phyloP scores from a whole-genome alignment of 2,888 invertebrate species.

The Hydriomena furcata region DNA sequence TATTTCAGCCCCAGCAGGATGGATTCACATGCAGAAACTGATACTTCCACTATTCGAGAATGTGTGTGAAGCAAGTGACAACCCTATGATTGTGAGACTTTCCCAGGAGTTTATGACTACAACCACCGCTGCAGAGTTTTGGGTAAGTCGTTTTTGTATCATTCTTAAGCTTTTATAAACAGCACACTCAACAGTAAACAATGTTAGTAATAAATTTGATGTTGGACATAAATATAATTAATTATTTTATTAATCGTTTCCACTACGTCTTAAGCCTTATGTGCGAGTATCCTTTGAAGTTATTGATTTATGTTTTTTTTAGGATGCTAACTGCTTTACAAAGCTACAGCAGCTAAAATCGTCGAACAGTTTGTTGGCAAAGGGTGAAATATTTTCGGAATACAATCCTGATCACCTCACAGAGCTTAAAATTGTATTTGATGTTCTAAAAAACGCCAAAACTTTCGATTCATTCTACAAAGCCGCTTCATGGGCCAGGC shows the following conservation, averaged over 20 bases:
- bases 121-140: constrained; percentile 53
- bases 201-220: no score
- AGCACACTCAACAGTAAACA: no score
- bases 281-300: no score
- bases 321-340: constrained; percentile 58
- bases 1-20: constrained; percentile 53
- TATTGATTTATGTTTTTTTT: constrained; percentile 33
- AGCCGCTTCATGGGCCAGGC: constrained; percentile 83
- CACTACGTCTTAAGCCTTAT: no score
- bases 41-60: constrained; percentile 70
- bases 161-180: no score
- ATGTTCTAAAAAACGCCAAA: constrained; percentile 81
- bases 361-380: constrained; percentile 55
- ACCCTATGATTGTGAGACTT: constrained; percentile 49
- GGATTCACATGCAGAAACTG: constrained; percentile 65
- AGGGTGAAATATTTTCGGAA: constrained; percentile 71
- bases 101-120: constrained; percentile 60
- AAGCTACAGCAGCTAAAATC: constrained; percentile 54
- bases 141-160: constrained; percentile 41
- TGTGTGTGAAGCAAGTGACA: constrained; percentile 64
- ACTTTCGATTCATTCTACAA: constrained; percentile 83
- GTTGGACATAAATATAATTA: no score
- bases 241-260: no score
- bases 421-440: constrained; percentile 64
- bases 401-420: constrained; percentile 56